These are phyloP conservation scores for Salpingus planirostris DNA, from an alignment of 2,888 invertebrate species.

Conservation along the genomic window DNA sequence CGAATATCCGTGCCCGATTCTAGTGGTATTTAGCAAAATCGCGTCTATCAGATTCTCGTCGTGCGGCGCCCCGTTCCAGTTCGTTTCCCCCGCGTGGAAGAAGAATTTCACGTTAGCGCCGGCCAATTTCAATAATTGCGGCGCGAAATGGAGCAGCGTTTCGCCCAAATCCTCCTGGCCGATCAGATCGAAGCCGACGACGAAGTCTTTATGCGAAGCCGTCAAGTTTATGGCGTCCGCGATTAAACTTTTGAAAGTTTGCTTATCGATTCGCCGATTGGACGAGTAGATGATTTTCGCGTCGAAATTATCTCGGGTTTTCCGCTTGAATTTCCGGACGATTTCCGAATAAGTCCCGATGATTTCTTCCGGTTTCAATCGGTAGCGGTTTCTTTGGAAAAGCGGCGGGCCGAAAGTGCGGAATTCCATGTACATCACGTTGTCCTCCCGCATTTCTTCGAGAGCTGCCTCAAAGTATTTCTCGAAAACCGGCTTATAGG, in stretches of 20 bases:
- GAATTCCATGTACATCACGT: conserved; percentile 54
- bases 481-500: conserved; percentile 48
- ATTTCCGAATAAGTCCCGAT: conserved; percentile 41
- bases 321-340: conserved; percentile 44
- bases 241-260: conserved; percentile 27
- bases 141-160: conserved; percentile 54
- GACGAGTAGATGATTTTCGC: conserved; percentile 55
- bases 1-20: conserved; percentile 73
- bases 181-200: conserved; percentile 74
- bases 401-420: conserved; percentile 46
- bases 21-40: conserved; percentile 59
- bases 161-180: conserved; percentile 67
- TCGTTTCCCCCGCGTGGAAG: conserved; percentile 63
- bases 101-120: conserved; percentile 53
- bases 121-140: conserved; percentile 45
- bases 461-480: conserved; percentile 46
- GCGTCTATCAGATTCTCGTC: conserved; percentile 73
- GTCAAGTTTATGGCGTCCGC: conserved; percentile 37
- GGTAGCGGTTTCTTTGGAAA: conserved; percentile 49
- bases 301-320: conserved; percentile 51
- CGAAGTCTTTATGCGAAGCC: conserved; percentile 50
- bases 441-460: conserved; percentile 42
- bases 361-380: conserved; percentile 44
- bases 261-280: conserved; percentile 40
- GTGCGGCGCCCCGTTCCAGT: conserved; percentile 57